These are phyloP conservation scores for Synanthedon tipuliformis DNA, from an alignment of 2,888 invertebrate genomes.

Conservation along the genomic window DNA sequence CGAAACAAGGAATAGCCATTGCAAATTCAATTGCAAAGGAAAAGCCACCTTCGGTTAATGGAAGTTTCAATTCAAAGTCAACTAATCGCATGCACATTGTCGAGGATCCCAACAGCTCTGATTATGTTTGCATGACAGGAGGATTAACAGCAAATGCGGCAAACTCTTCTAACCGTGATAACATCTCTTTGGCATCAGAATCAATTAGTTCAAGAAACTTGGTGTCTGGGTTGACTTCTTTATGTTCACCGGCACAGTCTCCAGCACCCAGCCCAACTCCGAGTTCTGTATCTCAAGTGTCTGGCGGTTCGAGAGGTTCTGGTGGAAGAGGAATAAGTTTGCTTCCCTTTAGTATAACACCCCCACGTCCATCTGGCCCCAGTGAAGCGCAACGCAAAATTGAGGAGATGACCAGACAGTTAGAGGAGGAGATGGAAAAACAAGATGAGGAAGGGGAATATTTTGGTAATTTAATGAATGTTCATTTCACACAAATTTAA, in stretches of 20 bases:
- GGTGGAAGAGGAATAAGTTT: slow-evolving; percentile 74
- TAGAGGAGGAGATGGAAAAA: slow-evolving; percentile 96
- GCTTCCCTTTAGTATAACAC: slow-evolving; percentile 88
- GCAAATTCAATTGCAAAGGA: slow-evolving; percentile 64
- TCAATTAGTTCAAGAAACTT: slow-evolving; percentile 49
- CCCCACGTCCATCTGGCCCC: slow-evolving; percentile 87
- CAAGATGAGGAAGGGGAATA: slow-evolving; percentile 96
- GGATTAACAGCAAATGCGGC: slow-evolving; percentile 66
- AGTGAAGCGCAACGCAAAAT: slow-evolving; percentile 94
- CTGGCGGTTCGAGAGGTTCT: slow-evolving; percentile 71
- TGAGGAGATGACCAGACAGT: slow-evolving; percentile 89
- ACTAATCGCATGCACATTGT: slow-evolving; percentile 62
- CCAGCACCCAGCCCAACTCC: slow-evolving; percentile 77
- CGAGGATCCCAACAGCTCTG: slow-evolving; percentile 81
- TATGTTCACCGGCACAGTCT: slow-evolving; percentile 65
- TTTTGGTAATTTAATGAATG: slow-evolving; percentile 75
- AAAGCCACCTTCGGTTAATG: slow-evolving; percentile 41
- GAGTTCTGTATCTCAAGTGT: slow-evolving; percentile 70
- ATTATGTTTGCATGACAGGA: slow-evolving; percentile 89
- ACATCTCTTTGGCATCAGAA: slow-evolving; percentile 46
- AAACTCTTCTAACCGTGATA: slow-evolving; percentile 56
- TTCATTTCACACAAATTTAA: too few species aligned
- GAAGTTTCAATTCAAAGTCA: slow-evolving; percentile 37
- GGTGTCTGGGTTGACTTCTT: slow-evolving; percentile 53
- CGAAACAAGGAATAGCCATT: slow-evolving; percentile 61